These are phyloP conservation scores for Chiloscyllium punctatum DNA, from an alignment of 2,797 vertebrate genomes.

Conservation along the genomic window DNA sequence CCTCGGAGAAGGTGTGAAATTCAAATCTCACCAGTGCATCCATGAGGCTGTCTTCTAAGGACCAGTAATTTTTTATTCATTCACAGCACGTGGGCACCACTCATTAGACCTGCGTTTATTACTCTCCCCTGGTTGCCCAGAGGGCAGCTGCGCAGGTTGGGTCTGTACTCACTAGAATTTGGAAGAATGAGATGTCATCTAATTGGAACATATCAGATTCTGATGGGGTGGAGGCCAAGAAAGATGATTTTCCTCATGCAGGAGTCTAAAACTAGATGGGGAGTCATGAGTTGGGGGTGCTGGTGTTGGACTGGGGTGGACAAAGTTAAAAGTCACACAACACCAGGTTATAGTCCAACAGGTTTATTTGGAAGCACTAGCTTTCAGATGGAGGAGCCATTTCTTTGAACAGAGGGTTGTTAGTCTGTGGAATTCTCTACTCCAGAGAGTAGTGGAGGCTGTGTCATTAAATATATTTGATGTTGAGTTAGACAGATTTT, in stretches of 20 bases:
- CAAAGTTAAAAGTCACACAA: too few species aligned
- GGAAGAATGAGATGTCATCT: neutral
- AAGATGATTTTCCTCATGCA: neutral
- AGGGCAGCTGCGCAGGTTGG: too few species aligned
- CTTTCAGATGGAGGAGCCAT: neutral
- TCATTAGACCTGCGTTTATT: too few species aligned
- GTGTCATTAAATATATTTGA: neutral
- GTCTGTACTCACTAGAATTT: neutral
- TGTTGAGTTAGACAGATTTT: neutral
- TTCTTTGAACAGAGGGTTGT: neutral
- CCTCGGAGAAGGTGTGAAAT: neutral
- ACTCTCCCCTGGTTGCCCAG: too few species aligned
- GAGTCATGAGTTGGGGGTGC: too few species aligned
- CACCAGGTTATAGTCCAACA: too few species aligned
- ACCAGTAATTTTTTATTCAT: too few species aligned
- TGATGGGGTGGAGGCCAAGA: neutral
- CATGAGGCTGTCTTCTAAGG: too few species aligned
- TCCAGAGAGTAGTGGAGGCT: neutral
- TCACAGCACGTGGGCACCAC: too few species aligned
- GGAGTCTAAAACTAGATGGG: neutral
- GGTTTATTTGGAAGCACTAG: too few species aligned
- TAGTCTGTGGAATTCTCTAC: neutral
- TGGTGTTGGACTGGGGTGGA: too few species aligned
- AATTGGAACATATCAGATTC: too few species aligned
- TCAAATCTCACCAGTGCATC: neutral